Base-by-base conservation (phyloP, 2,888 invertebrate genomes). In the Amphipyra tragopoginis region DNA sequence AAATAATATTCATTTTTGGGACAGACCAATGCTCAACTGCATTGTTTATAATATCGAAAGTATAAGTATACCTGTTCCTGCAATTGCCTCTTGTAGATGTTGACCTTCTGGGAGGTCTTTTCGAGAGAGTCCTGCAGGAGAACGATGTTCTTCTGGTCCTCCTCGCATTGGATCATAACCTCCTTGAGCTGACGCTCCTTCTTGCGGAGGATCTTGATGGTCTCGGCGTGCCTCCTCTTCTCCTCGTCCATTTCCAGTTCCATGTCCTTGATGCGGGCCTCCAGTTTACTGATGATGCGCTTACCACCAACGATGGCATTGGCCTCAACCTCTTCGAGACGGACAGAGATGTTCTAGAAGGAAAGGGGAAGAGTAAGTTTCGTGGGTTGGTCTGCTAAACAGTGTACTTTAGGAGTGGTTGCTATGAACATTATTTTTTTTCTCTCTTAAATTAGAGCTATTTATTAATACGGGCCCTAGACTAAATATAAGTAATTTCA, bases 111-210 rank as follows among this genome's bases (percentile, higher is more conserved):
- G 90, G 95, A 95, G 86, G 97, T 94, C 95, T 98, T 98, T 93
- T 98, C 98, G 84, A 98, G 95, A 52, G 97, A 95, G 92, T 99
- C 99, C 93, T 98, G 98, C 82, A 99, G 96, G 85, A 99, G 96
- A 78, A 97, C 95, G 86, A 99, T 97, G 95, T 98, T 98, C 97
- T 98, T 99, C 94, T 99, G 97, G 95, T 99, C 99, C 93, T 99
- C 99, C 93, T 99, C 99, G 87, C 98, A 97, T 93, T 98, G 98
- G 84, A 99, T 97, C 95, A 98, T 96, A 76, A 99, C 97, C 94
- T 99, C 99, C 96, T 99, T 99, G 88, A 99, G 97, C 87, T 97
- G 97, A 87, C 99, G 98, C 92, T 99, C 99, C 97, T 99, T 99
- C 96, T 99, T 99, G 95, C 99, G 98, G 89, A 99, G 96, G 92